These are phyloP conservation scores for Triplophysa siluroides DNA, from an alignment of 2,113 vertebrate species.

Conservation along the genomic window DNA sequence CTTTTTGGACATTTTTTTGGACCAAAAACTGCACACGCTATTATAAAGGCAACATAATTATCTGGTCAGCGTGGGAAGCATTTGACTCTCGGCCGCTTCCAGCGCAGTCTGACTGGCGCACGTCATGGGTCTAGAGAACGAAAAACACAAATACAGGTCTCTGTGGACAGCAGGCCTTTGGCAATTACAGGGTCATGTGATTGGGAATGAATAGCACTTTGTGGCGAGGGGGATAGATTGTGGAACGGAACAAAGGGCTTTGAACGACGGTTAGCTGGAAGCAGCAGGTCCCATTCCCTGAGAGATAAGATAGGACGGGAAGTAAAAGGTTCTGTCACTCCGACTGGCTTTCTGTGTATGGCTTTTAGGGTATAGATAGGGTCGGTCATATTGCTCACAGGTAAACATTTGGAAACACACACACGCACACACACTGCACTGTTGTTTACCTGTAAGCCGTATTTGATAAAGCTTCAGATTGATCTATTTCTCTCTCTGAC, in stretches of 20 bases:
- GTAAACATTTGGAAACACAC: conserved; percentile 17
- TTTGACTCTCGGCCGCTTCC: neutral
- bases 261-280: conserved; percentile 30
- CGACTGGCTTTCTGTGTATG: conserved; percentile 27
- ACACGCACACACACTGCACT: conserved; percentile 4
- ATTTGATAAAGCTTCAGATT: conserved; percentile 43
- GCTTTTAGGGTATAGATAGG: conserved; percentile 24
- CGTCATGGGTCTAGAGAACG: neutral
- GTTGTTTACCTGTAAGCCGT: conserved; percentile 35
- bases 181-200: conserved; percentile 52
- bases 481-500: conserved; percentile 34
- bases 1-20: too few relatives aligned
- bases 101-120: neutral
- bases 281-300: conserved; percentile 27
- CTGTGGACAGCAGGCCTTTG: conserved; percentile 29
- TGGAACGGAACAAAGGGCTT: conserved; percentile 45
- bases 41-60: neutral
- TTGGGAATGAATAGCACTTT: conserved; percentile 53
- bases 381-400: conserved; percentile 15
- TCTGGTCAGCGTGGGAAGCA: neutral
- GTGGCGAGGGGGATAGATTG: conserved; percentile 38
- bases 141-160: conserved; percentile 8
- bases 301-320: conserved; percentile 40
- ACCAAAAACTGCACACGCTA: neutral
- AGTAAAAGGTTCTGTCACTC: conserved; percentile 40